Conservation (phyloP, 1,140 invertebrate genomes). For the Sipha flava region DNA sequence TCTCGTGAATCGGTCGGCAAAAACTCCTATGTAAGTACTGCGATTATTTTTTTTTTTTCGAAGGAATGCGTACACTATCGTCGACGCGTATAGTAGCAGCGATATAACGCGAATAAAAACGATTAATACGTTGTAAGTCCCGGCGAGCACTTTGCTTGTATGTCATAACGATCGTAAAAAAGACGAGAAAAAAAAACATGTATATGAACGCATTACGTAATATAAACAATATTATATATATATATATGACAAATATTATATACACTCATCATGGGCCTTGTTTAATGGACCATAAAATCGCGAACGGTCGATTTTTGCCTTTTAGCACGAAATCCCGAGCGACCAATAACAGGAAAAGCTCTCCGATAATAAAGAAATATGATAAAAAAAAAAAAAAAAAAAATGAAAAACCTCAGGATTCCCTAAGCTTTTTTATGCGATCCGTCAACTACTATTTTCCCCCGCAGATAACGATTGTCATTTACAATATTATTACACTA, state of each 20-base stretch:
- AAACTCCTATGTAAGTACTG: not conserved
- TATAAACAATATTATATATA: not conserved
- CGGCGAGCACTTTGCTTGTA: conserved; percentile 15
- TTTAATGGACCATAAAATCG: conserved; percentile 32
- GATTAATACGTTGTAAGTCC: conserved; percentile 6
- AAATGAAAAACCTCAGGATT: not conserved
- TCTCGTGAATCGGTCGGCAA: not conserved
- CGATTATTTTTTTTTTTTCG: not conserved
- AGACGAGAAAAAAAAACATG: not conserved
- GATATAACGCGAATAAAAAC: not conserved
- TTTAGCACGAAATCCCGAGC: conserved; percentile 21
- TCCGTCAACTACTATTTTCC: not conserved
- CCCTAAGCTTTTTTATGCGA: conserved; percentile 3
- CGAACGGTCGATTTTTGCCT: conserved; percentile 21
- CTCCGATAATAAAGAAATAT: conserved; percentile 27
- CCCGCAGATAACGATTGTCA: not conserved
- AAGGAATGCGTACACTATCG: not conserved
- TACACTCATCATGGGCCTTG: not conserved
- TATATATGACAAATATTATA: conserved; percentile 7
- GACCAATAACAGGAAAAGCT: conserved; percentile 12
- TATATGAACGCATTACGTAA: not conserved
- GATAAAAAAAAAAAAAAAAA: not conserved
- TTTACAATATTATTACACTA: not conserved
- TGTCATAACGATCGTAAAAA: not conserved
- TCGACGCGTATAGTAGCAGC: too few species aligned